phyloP scores from a whole-genome alignment of 2,113 vertebrate species.

The Panthera tigris region DNA sequence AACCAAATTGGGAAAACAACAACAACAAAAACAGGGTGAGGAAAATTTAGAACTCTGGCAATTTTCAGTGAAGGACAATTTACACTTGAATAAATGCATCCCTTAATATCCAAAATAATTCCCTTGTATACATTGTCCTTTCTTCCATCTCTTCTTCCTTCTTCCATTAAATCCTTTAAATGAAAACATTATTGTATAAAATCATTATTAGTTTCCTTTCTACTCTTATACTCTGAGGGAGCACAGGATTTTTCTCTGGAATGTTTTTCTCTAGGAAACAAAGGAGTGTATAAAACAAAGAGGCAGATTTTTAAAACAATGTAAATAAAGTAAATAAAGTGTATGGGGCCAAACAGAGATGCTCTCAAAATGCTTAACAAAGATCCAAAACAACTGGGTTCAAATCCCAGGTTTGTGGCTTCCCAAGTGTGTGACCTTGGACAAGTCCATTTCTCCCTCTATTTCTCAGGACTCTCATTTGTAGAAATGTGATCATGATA shows the following conservation, averaged over 20 bases:
- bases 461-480: background rate
- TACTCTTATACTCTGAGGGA: background rate
- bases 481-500: background rate
- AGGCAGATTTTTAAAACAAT: background rate
- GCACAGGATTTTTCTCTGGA: background rate
- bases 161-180: background rate
- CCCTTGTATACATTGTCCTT: background rate
- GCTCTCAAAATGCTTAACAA: background rate
- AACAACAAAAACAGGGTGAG: background rate
- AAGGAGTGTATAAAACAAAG: background rate
- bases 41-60: constrained; percentile 8
- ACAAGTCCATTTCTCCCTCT: background rate
- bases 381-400: background rate
- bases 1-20: background rate
- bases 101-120: constrained; percentile 11
- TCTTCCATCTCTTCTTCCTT: background rate
- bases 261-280: background rate
- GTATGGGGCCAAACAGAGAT: background rate
- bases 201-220: background rate
- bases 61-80: background rate
- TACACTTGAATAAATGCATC: constrained; percentile 3
- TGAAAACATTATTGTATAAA: constrained; percentile 6
- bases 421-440: background rate
- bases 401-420: background rate
- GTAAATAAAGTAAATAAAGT: background rate